Conservation (phyloP, 2,888 invertebrate species). For the Agriopis marginaria region DNA sequence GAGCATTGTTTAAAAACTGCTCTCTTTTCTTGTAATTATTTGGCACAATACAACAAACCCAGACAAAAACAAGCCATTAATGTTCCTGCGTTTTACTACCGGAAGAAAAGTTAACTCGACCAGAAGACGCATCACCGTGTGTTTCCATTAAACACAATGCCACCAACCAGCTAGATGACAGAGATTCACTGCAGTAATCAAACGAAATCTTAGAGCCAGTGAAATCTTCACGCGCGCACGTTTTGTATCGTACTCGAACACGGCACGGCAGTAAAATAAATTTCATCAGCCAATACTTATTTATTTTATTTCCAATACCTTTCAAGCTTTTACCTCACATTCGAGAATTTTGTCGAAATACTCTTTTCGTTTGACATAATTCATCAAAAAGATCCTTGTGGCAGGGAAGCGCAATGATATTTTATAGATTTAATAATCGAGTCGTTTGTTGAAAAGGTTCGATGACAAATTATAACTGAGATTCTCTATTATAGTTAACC, state of each 20-base stretch:
- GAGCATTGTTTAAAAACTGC: neutral
- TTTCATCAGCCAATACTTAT: constrained; percentile 29
- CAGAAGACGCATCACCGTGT: constrained; percentile 7
- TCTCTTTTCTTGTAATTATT: neutral
- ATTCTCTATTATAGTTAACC: constrained; percentile 52
- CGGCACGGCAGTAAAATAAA: constrained; percentile 27
- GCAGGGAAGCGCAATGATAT: constrained; percentile 41
- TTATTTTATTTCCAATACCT: constrained; percentile 28
- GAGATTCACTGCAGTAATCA: constrained; percentile 24
- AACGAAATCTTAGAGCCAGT: constrained; percentile 11
- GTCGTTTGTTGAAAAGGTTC: constrained; percentile 45
- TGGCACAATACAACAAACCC: neutral
- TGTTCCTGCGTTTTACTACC: neutral
- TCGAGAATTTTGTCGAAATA: constrained; percentile 13
- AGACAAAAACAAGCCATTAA: neutral
- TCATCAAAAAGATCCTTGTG: constrained; percentile 23
- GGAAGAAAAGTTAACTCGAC: constrained; percentile 3
- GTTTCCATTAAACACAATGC: neutral
- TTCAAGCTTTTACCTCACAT: constrained; percentile 24
- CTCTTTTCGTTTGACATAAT: constrained; percentile 32
- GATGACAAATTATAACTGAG: constrained; percentile 48
- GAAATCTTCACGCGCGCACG: constrained; percentile 12
- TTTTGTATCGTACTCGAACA: constrained; percentile 20
- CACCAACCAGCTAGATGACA: constrained; percentile 2
- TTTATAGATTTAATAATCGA: constrained; percentile 39